These are phyloP conservation scores for Heliconius ismenius DNA, from an alignment of 2,888 invertebrate genomes.

Conservation along the genomic window DNA sequence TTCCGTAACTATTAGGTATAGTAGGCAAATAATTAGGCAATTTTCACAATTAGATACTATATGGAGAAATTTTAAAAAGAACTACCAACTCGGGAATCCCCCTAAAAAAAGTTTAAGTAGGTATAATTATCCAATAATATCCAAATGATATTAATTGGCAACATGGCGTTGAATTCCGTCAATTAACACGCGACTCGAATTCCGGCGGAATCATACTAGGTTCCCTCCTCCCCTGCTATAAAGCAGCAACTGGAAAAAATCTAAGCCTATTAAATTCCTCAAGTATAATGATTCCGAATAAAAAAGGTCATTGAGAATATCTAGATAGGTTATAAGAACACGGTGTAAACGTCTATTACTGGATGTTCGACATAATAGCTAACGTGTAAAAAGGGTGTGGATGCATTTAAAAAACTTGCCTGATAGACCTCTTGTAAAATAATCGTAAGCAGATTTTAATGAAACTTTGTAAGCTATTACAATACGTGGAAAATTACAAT, in stretches of 20 bases:
- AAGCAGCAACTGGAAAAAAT: neutral
- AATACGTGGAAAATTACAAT: neutral
- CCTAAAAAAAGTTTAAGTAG: no score
- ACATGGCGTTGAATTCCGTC: no score
- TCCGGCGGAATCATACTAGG: neutral
- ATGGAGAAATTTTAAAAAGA: no score
- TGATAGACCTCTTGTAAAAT: neutral
- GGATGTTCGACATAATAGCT: conserved; percentile 2
- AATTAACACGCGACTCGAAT: no score
- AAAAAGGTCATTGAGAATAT: neutral
- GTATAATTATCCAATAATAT: no score
- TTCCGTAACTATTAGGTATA: no score
- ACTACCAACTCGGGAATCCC: no score
- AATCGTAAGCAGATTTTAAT: neutral
- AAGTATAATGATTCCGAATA: neutral
- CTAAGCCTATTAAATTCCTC: neutral
- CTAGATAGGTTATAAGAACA: conserved; percentile 7
- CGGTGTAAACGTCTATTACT: conserved; percentile 13
- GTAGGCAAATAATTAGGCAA: no score
- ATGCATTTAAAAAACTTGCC: neutral
- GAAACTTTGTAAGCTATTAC: neutral
- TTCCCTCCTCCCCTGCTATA: neutral
- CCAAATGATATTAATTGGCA: no score
- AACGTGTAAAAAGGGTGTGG: conserved; percentile 9
- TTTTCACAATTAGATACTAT: no score